Evolutionary conservation across 2,888 invertebrate genomes (phyloP), one percentile per base, ranked within the genome.

Genomic region (Heteropelma amictum): DNA sequence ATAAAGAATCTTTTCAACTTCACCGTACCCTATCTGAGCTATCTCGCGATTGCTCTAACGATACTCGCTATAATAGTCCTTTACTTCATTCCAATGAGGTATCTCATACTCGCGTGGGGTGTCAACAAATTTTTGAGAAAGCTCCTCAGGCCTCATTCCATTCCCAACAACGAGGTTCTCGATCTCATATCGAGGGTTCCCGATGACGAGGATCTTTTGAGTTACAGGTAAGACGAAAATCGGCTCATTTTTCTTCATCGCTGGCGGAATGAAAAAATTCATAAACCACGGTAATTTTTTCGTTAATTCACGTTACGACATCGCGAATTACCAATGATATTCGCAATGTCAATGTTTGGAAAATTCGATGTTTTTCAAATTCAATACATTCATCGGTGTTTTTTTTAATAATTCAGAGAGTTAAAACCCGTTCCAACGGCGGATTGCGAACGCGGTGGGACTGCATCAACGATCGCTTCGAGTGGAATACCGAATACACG

Each of bases 1-100:
- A 93, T 98, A 65, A 97, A 97, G 91, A 99, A 99, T 90, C 94
- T 97, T 72, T 97, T 97, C 91, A 98, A 98, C 90, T 99, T 98
- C 91, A 97, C 98, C 74, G 96, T 98, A 88, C 98, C 98, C 77
- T 98, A 98, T 91, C 91, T 99, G 81, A 98, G 98, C 84, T 96
- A 95, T 91, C 91, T 99, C 89, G 97, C 98, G 14, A 95, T 98
- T 81, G 90, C 94, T 40, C 92, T 96, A 83, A 90, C 97, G 60
- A 88, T 94, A 71, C 91, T 93, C 54, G 96, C 93, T 8, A 93
- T 94, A 81, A 79, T 96, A 60, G 94, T 98, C 7, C 90, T 99
- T 14, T 98, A 98, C 87, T 92, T 95, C 80, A 93, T 99, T 85
- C 98, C 98, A 38, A 90, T 98, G 60, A 92, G 98, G 85, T 96